phyloP scores from a whole-genome alignment of 2,888 invertebrate species.

The Caenorhabditis japonica region DNA sequence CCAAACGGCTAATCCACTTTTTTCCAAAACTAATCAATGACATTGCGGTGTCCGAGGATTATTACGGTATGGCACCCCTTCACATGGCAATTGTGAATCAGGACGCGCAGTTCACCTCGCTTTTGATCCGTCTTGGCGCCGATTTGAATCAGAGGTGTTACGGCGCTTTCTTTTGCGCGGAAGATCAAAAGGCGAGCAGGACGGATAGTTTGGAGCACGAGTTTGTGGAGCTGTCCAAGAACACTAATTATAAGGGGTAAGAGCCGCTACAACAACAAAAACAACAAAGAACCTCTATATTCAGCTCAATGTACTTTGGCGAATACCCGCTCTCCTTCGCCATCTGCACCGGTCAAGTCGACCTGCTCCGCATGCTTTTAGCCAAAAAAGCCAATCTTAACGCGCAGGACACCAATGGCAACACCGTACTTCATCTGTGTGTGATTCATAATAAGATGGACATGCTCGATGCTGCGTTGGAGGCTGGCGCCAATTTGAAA shows the following conservation, averaged over 20 bases:
- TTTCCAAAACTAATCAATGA: conserved; percentile 90
- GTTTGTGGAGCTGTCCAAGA: conserved; percentile 87
- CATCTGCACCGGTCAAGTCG: conserved; percentile 92
- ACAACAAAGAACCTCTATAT: not conserved
- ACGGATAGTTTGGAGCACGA: conserved; percentile 89
- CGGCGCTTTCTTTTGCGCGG: conserved; percentile 96
- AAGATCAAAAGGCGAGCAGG: conserved; percentile 85
- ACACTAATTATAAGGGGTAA: conserved; percentile 89
- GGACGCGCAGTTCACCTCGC: conserved; percentile 96
- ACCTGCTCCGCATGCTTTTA: conserved; percentile 90
- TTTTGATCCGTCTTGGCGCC: conserved; percentile 90
- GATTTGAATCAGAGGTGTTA: conserved; percentile 85
- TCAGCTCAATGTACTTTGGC: conserved; percentile 96
- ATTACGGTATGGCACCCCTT: conserved; percentile 79
- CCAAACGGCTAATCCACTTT: conserved; percentile 89
- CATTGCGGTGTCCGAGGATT: conserved; percentile 72
- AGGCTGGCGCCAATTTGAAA: conserved; percentile 90
- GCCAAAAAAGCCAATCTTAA: conserved; percentile 91
- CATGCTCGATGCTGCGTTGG: conserved; percentile 94
- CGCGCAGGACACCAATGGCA: conserved; percentile 95
- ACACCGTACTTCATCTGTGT: conserved; percentile 94
- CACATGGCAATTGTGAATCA: conserved; percentile 98
- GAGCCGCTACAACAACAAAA: too few species aligned
- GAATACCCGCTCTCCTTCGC: conserved; percentile 96
- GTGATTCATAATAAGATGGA: conserved; percentile 92